Conservation (phyloP, 2,888 invertebrate species). For the Holacanthella duospinosa region DNA sequence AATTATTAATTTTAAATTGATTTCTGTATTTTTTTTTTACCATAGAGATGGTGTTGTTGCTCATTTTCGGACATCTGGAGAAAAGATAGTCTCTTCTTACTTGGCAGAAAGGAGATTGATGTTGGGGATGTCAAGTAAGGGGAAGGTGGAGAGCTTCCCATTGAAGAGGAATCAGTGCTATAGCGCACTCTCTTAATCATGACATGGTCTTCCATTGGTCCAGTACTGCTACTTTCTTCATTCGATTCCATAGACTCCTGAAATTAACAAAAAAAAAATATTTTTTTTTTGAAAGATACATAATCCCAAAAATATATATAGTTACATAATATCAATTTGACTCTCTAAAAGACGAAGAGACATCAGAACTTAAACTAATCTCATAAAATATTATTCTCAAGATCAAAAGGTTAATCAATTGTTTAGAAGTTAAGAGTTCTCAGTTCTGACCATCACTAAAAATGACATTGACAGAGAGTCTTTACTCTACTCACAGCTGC, state of each 20-base stretch:
- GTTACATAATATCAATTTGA: no score
- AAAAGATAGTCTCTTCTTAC: slow-evolving; percentile 33
- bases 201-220: slow-evolving; percentile 25
- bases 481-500: neutral
- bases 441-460: neutral
- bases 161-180: slow-evolving; percentile 14
- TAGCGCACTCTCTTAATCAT: slow-evolving; percentile 33
- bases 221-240: neutral
- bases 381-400: neutral
- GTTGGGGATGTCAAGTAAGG: neutral
- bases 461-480: neutral
- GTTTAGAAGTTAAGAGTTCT: no score
- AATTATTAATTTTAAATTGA: no score
- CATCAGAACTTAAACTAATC: neutral
- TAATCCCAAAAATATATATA: no score
- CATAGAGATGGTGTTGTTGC: slow-evolving; percentile 24
- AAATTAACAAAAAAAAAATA: slow-evolving; percentile 13
- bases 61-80: slow-evolving; percentile 33
- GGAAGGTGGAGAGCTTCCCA: slow-evolving; percentile 14
- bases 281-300: neutral
- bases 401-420: no score
- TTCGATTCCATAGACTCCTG: slow-evolving; percentile 26
- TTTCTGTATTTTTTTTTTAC: no score
- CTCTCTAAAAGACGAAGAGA: no score
- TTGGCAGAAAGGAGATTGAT: slow-evolving; percentile 26